Evolutionary conservation across 2,888 invertebrate genomes (phyloP).

Genomic region (Hyles lineata): DNA sequence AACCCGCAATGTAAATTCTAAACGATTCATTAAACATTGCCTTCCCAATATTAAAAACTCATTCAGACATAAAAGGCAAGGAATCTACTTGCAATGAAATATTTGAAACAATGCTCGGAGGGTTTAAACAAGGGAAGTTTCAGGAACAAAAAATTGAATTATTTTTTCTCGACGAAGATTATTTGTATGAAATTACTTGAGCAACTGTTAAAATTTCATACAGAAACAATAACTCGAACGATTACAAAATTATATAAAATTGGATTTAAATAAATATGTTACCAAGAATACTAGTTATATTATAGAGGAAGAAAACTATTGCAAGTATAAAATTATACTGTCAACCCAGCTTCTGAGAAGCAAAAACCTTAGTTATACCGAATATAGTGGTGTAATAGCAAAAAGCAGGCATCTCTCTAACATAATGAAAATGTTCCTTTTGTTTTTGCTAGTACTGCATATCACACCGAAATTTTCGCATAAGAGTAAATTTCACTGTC

Average conservation of each 20-base stretch:
- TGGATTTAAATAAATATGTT: no score
- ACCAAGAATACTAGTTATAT: neutral
- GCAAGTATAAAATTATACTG: neutral
- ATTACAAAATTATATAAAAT: no score
- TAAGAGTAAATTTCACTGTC: neutral
- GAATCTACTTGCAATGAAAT: slow-evolving; percentile 11
- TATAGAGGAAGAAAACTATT: neutral
- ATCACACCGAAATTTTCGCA: neutral
- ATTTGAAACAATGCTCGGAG: slow-evolving; percentile 14
- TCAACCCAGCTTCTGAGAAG: neutral
- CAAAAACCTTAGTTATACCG: neutral
- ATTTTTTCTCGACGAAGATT: neutral
- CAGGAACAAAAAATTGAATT: neutral
- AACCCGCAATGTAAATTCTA: neutral
- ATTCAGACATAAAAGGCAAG: neutral
- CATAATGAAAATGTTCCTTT: slow-evolving; percentile 12
- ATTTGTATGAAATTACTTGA: neutral
- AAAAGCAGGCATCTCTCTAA: neutral
- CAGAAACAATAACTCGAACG: neutral
- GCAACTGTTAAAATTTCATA: neutral
- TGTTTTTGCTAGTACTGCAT: neutral
- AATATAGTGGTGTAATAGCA: neutral
- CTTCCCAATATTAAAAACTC: neutral
- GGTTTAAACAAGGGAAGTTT: neutral
- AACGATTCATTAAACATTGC: neutral